Percentiles rank a stretch among this genome's conserved stretches.
Conservation (phyloP, 2,797 vertebrate species). For the Loris lydekkerianus region DNA sequence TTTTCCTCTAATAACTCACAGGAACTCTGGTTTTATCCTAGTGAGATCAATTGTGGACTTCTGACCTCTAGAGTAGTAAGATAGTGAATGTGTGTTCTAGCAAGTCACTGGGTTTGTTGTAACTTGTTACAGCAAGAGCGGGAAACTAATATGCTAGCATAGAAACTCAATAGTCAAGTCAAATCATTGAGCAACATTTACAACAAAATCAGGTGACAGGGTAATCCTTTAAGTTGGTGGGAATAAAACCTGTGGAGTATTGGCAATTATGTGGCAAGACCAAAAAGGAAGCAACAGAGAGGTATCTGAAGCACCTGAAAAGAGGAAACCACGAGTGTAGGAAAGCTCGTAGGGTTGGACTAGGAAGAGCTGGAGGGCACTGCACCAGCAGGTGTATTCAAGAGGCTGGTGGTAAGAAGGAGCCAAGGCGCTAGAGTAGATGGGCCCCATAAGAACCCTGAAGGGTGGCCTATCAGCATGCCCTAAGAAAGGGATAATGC, state of each 20-base stretch:
- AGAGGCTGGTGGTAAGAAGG: neutral
- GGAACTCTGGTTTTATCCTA: neutral
- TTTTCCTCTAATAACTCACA: neutral
- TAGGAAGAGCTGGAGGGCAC: accelerated
- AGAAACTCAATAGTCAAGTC: neutral
- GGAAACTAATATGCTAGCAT: neutral
- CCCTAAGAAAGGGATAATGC: neutral
- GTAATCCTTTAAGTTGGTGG: neutral
- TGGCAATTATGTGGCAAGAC: neutral
- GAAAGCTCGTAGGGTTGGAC: neutral
- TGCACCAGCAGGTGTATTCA: neutral
- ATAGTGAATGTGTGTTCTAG: neutral
- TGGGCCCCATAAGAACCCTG: neutral
- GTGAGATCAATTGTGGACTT: neutral
- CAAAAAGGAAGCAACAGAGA: neutral
- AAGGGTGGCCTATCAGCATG: neutral
- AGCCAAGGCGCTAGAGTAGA: neutral
- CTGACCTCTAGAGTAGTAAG: neutral
- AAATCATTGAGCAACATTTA: neutral
- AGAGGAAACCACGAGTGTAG: neutral
- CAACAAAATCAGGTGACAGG: neutral
- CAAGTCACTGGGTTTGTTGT: neutral
- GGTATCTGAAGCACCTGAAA: neutral
- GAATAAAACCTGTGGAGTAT: neutral
- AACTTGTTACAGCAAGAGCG: neutral